Conservation (phyloP, 2,888 invertebrate genomes). For the Caenorhabditis japonica region DNA sequence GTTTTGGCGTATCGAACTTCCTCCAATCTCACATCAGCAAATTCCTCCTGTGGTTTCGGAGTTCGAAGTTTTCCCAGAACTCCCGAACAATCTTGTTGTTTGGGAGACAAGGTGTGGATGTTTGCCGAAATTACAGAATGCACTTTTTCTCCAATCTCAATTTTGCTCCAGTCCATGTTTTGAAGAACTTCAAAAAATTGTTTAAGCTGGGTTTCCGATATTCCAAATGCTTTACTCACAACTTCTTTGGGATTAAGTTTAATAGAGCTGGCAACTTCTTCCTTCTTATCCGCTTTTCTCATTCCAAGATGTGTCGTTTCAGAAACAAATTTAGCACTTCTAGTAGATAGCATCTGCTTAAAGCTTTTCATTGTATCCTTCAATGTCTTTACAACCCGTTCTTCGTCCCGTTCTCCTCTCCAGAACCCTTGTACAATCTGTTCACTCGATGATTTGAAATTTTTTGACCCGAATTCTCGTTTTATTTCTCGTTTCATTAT, state of each 20-base stretch:
- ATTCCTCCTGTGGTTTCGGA: conserved; percentile 34
- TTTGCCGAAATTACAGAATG: conserved; percentile 23
- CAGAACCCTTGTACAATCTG: conserved; percentile 51
- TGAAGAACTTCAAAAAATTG: conserved; percentile 33
- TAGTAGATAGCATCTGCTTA: conserved; percentile 16
- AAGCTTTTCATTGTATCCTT: conserved; percentile 30
- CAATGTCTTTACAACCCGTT: conserved; percentile 38
- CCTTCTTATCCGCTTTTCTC: conserved; percentile 18
- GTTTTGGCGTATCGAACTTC: conserved; percentile 10
- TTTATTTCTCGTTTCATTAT: conserved; percentile 23
- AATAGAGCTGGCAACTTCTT: neutral
- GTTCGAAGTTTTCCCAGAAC: conserved; percentile 40
- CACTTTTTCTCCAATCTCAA: conserved; percentile 24
- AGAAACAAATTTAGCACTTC: conserved; percentile 2
- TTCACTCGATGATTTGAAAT: conserved; percentile 33
- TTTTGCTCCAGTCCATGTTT: conserved; percentile 42
- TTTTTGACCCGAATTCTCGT: conserved; percentile 16
- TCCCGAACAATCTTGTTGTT: conserved; percentile 15
- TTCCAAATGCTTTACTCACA: conserved; percentile 23
- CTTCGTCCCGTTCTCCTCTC: conserved; percentile 38
- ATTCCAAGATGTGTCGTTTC: conserved; percentile 25
- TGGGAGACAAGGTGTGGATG: conserved; percentile 11
- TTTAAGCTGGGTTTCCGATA: conserved; percentile 10
- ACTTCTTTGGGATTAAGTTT: conserved; percentile 19
- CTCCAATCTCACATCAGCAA: conserved; percentile 14